Conservation (phyloP, 1,140 invertebrate species). For the Sesamia nonagrioides region DNA sequence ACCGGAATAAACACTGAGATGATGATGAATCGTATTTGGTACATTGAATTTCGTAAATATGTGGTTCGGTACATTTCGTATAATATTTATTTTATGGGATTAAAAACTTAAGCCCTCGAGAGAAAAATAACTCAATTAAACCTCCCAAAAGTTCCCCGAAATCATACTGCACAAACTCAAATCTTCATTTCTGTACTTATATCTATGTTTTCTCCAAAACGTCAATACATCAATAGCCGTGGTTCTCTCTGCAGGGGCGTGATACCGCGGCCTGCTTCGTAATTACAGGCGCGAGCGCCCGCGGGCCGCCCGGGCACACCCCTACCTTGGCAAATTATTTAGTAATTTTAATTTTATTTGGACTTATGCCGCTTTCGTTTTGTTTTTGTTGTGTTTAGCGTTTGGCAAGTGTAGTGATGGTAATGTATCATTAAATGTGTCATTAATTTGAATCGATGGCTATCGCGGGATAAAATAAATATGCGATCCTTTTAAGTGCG, state of each 20-base stretch:
- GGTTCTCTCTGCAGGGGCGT: conserved; percentile 65
- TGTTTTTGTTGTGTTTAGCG: conserved; percentile 50
- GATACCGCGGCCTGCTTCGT: conserved; percentile 67
- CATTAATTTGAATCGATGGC: conserved; percentile 38
- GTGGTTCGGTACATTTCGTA: background rate
- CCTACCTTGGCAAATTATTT: conserved; percentile 77
- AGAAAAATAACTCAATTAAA: conserved; percentile 34
- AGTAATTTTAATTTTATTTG: conserved; percentile 84
- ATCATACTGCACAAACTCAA: conserved; percentile 28
- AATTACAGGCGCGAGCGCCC: conserved; percentile 78
- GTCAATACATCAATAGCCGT: conserved; percentile 80
- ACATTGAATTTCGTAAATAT: too few relatives aligned
- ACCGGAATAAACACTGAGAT: too few relatives aligned
- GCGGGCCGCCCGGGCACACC: conserved; percentile 69
- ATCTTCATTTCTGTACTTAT: conserved; percentile 47
- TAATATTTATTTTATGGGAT: background rate
- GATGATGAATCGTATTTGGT: too few relatives aligned
- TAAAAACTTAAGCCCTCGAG: background rate
- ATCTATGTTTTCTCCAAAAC: conserved; percentile 56
- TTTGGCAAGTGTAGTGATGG: conserved; percentile 48
- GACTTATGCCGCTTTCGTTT: conserved; percentile 64
- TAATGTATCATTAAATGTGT: conserved; percentile 48
- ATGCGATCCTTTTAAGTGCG: conserved; percentile 11
- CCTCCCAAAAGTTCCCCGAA: conserved; percentile 25
- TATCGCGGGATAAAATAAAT: conserved; percentile 42